Evolutionary conservation across 2,888 invertebrate genomes (phyloP), one percentile per base, ranked within the genome.

Genomic region (Hirudinaria manillensis): DNA sequence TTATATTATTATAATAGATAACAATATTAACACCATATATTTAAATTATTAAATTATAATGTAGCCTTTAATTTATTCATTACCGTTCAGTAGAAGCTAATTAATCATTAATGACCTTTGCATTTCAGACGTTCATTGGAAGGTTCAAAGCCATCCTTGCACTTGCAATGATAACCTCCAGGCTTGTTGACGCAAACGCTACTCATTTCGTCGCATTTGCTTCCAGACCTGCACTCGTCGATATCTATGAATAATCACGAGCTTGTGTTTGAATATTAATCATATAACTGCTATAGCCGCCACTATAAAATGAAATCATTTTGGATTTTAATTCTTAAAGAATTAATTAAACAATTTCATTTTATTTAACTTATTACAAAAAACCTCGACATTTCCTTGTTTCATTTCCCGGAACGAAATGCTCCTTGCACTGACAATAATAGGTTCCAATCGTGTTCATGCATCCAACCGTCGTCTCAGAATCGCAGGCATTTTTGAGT

Each of bases 401-500:
- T 32, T 67, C 4, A 32, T 24, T n/a, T 4, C 21, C 21, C 3
- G 3, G 3, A 21, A 24, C 21, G 13, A 67, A 67, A 27, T 34
- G 29, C 7, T 67, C 67, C 67, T 29, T 67, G 34, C 67, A 67
- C 32, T 6, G 29, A 29, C 67, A 67, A 6, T 67, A 29, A 32
- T 67, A 67, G 3, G 67, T 7, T 27, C 72, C 72, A 27, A 29
- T 21, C 27, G 72, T 72, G 72, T 72, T 72, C 53, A 55, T 72
- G 72, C 72, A 72, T 27, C n/a, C 7, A 3, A 29, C 6, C 3
- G 72, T 51, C 4, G 72, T 72, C 21, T 24, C 34, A 13, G 72
- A 13, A 27, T 72, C 72, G 19, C 72, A 72, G 16, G 72, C 24
- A 19, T 55, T 27, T 34, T 53, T 24, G 29, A 36, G 34, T 3